A percentile compares a stretch with the other conserved stretches of the same genome.
Conservation (phyloP, 2,113 vertebrate species). For the Clarias batrachus region DNA sequence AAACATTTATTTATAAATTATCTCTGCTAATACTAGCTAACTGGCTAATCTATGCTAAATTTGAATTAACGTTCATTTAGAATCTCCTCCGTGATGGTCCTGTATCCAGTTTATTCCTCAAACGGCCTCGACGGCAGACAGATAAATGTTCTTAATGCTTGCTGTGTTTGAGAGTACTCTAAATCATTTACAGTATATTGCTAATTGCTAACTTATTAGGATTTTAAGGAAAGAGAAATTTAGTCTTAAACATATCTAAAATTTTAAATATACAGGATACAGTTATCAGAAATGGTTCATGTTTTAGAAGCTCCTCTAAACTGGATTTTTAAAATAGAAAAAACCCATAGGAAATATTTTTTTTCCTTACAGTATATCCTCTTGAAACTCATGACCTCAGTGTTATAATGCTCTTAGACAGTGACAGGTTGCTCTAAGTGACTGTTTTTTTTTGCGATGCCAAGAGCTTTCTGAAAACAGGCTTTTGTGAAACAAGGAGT, state of each 20-base stretch:
- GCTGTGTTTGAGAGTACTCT: neutral
- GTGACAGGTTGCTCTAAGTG: constrained; percentile 5
- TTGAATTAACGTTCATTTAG: neutral
- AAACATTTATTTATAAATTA: neutral
- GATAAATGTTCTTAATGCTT: neutral
- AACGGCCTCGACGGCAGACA: neutral
- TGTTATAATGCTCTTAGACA: constrained; percentile 20
- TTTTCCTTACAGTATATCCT: neutral
- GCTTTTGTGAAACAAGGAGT: constrained; percentile 67
- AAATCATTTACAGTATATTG: no score
- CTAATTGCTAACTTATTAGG: neutral
- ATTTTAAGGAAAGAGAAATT: neutral
- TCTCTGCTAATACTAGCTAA: neutral
- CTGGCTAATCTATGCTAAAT: neutral
- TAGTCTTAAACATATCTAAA: neutral
- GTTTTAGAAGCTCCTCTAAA: neutral
- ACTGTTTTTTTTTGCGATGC: neutral
- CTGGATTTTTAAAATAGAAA: neutral
- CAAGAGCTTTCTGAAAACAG: constrained; percentile 55
- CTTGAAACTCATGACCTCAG: neutral
- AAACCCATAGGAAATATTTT: neutral
- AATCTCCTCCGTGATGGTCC: neutral
- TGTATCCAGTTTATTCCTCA: neutral
- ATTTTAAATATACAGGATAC: neutral
- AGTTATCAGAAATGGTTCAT: neutral